Base-by-base conservation (phyloP, 1,140 invertebrate species). In the Danaus melanippus region DNA sequence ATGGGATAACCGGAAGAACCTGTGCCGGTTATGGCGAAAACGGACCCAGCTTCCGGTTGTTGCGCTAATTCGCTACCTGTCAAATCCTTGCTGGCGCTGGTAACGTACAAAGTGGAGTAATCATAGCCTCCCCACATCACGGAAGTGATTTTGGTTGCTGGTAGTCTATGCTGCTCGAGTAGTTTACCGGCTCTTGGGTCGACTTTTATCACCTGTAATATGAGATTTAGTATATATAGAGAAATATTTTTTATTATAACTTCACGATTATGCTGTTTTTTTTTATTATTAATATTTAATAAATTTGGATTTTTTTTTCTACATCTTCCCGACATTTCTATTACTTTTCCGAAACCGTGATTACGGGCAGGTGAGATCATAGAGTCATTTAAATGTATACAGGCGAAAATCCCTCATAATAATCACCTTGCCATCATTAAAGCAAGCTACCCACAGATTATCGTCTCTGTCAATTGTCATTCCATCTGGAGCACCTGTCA, bases 71-170 rank as follows among this genome's bases (percentile, higher is more conserved):
- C 50, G 84, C 70, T 2, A 66, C 58, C 21, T 32, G 21, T 68
- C 71, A 0, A 84, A 56, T 7, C 69, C 74, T 11, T 67, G 50
- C 60, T 79, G 6, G 91, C 91, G 0, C 91, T 92, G 0, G 95
- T 96, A 0, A 96, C 93, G 67, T 92, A 96, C 0, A 97, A 81
- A 52, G 92, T 91, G 58, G 94, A 92, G 48, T 94, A 82, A 69
- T 95, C 90, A 4, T 90, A 88, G 2, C 95, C 95, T 12, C 95
- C 96, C 82, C 93, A 97, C 64, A 92, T 90, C 0, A 92, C 91
- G 1, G 94, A 96, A 0, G 95, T 96, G 5, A 95, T 90, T 70
- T 93, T 90, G 53, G 86, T 87, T 2, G 90, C 91, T 12, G 94
- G 93, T 40, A 95, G 76, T n/a, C 72, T 83, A 53, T 87, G 82